Conservation (phyloP, 2,888 invertebrate genomes). For the Pseudeuparius sepicola region DNA sequence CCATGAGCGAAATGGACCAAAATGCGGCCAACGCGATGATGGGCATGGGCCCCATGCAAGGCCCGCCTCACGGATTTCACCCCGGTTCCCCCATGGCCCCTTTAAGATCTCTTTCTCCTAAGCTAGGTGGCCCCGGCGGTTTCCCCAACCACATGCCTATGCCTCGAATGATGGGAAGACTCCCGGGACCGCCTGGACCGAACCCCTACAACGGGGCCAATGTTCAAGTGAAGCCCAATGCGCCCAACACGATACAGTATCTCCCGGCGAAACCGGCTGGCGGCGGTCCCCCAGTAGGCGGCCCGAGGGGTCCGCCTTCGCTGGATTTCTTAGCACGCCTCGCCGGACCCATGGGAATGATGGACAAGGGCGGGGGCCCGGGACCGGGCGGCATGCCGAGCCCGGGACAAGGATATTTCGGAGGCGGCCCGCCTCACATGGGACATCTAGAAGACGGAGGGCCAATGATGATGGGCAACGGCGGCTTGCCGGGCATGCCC, state of each 20-base stretch:
- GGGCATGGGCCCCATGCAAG: conserved; percentile 38
- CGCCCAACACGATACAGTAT: conserved; percentile 97
- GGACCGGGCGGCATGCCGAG: conserved; percentile 36
- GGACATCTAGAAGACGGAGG: conserved; percentile 41
- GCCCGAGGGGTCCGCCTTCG: conserved; percentile 79
- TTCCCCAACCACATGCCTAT: conserved; percentile 42
- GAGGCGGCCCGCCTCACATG: conserved; percentile 36
- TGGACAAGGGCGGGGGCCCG: conserved; percentile 52
- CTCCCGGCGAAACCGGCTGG: conserved; percentile 90
- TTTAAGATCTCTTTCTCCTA: conserved; percentile 52
- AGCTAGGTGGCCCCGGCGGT: conserved; percentile 52
- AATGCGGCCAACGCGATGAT: conserved; percentile 33
- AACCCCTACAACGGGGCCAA: conserved; percentile 66
- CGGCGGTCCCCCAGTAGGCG: conserved; percentile 58
- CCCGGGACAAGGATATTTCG: conserved; percentile 39
- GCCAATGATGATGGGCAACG: conserved; percentile 33
- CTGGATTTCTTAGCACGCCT: conserved; percentile 83
- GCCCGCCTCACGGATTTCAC: conserved; percentile 38
- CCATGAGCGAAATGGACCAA: conserved; percentile 36
- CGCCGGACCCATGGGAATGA: conserved; percentile 68
- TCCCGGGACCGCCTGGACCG: conserved; percentile 46
- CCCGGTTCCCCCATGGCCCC: conserved; percentile 36
- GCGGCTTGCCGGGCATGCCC: conserved; percentile 43
- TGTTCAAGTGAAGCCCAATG: conserved; percentile 90
- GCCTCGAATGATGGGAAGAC: conserved; percentile 55